A percentile compares a stretch with the other conserved stretches of the same genome.
These are phyloP conservation scores for Zaprionus bogoriensis DNA, from an alignment of 2,888 invertebrate species.

Conservation along the genomic window DNA sequence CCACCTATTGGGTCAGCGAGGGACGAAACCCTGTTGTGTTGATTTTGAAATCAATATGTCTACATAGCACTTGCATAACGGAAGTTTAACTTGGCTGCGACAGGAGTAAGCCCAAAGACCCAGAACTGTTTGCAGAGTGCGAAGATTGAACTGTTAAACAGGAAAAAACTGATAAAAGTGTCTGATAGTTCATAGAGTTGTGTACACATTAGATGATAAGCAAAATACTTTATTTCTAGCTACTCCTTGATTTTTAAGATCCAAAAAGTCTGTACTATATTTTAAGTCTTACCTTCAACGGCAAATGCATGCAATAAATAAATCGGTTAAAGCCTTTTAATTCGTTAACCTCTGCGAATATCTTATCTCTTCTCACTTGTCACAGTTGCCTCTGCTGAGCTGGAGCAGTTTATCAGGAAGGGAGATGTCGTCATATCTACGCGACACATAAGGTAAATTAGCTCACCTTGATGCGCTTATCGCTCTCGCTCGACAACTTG, in stretches of 20 bases:
- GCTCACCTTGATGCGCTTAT: constrained; percentile 27
- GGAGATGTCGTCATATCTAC: constrained; percentile 83
- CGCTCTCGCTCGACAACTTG: constrained; percentile 2
- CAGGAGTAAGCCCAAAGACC: not conserved
- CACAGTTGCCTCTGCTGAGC: constrained; percentile 81
- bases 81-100: constrained; percentile 48
- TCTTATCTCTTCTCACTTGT: constrained; percentile 20
- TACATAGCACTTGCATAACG: constrained; percentile 32
- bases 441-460: constrained; percentile 82
- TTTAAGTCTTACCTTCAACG: not conserved
- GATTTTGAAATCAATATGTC: constrained; percentile 66
- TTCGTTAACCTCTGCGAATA: not conserved
- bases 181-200: too few species aligned
- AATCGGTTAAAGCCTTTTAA: not conserved
- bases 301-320: not conserved
- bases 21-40: constrained; percentile 53
- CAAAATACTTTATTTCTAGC: too few species aligned
- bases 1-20: not conserved
- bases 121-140: not conserved
- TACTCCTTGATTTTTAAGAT: too few species aligned
- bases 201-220: too few species aligned
- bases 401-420: constrained; percentile 82
- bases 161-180: not conserved
- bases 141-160: not conserved
- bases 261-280: not conserved